These are phyloP conservation scores for Drosophila asahinai DNA, from an alignment of 1,140 invertebrate species.

Conservation along the genomic window DNA sequence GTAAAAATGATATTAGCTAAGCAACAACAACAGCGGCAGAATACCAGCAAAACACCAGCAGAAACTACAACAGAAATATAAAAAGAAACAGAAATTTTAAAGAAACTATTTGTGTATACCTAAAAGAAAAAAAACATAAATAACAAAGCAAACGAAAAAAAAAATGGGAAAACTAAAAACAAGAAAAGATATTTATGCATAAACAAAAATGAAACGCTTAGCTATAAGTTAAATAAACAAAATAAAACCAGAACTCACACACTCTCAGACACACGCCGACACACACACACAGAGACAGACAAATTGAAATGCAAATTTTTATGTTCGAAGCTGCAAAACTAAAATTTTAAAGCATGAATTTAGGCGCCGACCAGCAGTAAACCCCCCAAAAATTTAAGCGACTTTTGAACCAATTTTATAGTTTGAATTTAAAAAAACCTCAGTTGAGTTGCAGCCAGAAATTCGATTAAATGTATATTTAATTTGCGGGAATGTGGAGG, in stretches of 20 bases:
- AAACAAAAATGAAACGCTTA: constrained; percentile 79
- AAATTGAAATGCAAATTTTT: constrained; percentile 62
- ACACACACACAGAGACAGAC: constrained; percentile 28
- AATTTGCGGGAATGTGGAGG: constrained; percentile 23
- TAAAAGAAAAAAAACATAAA: constrained; percentile 52
- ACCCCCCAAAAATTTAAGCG: constrained; percentile 37
- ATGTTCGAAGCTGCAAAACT: constrained; percentile 57
- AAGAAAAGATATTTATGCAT: constrained; percentile 78
- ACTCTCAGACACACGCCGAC: constrained; percentile 26
- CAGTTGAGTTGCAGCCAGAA: constrained; percentile 18
- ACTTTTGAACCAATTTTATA: constrained; percentile 54
- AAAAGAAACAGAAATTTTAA: constrained; percentile 54
- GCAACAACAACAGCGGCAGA: constrained; percentile 50
- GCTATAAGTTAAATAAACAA: constrained; percentile 79
- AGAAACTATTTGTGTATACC: constrained; percentile 81
- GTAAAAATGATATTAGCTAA: constrained; percentile 70
- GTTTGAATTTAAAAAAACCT: constrained; percentile 62
- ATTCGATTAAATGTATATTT: constrained; percentile 3
- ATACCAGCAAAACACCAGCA: constrained; percentile 25
- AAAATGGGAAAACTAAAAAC: constrained; percentile 47
- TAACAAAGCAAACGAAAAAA: constrained; percentile 44
- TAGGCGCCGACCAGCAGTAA: constrained; percentile 58
- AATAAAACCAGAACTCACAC: constrained; percentile 52
- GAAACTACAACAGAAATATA: constrained; percentile 36
- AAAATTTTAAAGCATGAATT: constrained; percentile 69